Evolutionary conservation across 1,140 invertebrate genomes (phyloP).

Genomic region (Bicyclus anynana): DNA sequence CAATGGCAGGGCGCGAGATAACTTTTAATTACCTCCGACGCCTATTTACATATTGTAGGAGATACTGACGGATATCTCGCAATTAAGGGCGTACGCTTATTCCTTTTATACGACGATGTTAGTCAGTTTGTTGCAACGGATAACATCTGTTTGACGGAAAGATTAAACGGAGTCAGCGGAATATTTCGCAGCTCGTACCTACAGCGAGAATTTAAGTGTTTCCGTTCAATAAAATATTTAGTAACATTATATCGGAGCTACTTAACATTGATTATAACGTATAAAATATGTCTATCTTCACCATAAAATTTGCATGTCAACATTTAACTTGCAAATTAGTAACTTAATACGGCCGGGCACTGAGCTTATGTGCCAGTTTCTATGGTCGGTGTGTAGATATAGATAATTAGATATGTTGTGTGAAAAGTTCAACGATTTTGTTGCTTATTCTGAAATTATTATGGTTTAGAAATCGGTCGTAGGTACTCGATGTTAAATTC

Average conservation of each 20-base stretch:
- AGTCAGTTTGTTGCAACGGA: constrained; percentile 35
- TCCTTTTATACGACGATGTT: constrained; percentile 60
- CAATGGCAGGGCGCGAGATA: constrained; percentile 63
- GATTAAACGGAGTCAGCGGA: constrained; percentile 43
- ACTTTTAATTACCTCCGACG: constrained; percentile 73
- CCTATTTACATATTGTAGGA: constrained; percentile 72
- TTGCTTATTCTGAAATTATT: neutral
- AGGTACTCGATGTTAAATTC: neutral
- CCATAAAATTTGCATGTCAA: constrained; percentile 47
- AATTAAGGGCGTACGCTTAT: constrained; percentile 67
- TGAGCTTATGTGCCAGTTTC: constrained; percentile 9
- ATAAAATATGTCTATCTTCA: constrained; percentile 40
- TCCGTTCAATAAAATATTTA: constrained; percentile 48
- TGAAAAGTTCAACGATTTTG: neutral
- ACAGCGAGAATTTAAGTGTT: constrained; percentile 17
- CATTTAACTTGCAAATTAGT: constrained; percentile 52
- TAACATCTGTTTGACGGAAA: constrained; percentile 62
- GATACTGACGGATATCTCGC: constrained; percentile 67
- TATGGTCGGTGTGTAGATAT: neutral
- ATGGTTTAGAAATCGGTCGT: neutral
- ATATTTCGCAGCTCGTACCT: constrained; percentile 12
- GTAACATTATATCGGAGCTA: constrained; percentile 32
- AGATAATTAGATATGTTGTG: neutral
- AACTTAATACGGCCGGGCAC: constrained; percentile 29
- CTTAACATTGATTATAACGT: constrained; percentile 44